Evolutionary conservation across 2,113 vertebrate species (phyloP).

Genomic region (Bagarius yarrelli): DNA sequence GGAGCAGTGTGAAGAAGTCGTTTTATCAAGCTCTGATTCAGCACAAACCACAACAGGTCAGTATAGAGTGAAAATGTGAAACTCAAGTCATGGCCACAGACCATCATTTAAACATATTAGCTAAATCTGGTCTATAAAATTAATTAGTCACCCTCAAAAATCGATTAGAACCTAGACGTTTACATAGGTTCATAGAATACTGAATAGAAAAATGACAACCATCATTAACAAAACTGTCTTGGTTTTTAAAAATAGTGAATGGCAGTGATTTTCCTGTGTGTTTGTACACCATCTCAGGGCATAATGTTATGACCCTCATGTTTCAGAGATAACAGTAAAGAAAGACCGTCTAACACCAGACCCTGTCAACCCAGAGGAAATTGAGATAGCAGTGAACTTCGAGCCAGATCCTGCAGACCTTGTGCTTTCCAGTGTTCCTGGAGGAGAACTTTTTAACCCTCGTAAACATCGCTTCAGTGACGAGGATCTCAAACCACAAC

Average conservation of each 20-base stretch:
- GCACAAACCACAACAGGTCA: constrained; percentile 50
- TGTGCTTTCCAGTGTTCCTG: constrained; percentile 91
- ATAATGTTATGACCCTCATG: not conserved
- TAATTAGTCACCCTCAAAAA: not conserved
- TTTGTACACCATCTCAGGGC: not conserved
- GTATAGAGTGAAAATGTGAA: constrained; percentile 1
- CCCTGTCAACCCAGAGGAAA: constrained; percentile 78
- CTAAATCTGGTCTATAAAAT: not conserved
- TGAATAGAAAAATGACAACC: not conserved
- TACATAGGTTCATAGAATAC: not conserved
- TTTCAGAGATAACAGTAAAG: constrained; percentile 73
- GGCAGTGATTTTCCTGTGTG: not conserved
- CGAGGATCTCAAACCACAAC: constrained; percentile 94
- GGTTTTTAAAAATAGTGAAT: not conserved
- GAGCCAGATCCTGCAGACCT: constrained; percentile 92
- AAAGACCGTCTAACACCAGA: constrained; percentile 77
- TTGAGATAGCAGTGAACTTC: constrained; percentile 90
- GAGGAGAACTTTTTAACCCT: constrained; percentile 92
- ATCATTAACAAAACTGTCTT: not conserved
- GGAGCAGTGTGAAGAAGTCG: constrained; percentile 61
- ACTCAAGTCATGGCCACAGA: not conserved
- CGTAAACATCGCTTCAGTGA: constrained; percentile 93
- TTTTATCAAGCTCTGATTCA: constrained; percentile 47
- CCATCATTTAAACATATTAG: not conserved
- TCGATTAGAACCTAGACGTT: not conserved